These are phyloP conservation scores for Larimichthys crocea DNA, from an alignment of 2,113 vertebrate species.

Conservation along the genomic window DNA sequence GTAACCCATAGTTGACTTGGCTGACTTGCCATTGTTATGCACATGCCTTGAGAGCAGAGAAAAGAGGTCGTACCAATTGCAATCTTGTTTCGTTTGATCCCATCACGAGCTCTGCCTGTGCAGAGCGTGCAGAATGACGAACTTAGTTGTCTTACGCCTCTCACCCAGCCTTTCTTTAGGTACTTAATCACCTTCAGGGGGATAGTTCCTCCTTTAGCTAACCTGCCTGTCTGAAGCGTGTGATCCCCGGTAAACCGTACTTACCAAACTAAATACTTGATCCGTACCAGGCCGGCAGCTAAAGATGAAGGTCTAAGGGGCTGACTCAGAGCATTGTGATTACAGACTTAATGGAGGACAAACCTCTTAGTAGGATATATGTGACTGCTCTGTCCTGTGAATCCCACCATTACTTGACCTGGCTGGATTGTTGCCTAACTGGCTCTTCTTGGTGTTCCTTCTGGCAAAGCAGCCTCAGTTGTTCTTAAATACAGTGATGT, in stretches of 20 bases:
- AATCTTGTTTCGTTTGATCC: conserved; percentile 78
- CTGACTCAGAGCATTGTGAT: conserved; percentile 83
- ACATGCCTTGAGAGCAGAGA: background rate
- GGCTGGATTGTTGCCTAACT: conserved; percentile 76
- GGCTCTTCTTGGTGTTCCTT: conserved; percentile 49
- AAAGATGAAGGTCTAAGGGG: conserved; percentile 80
- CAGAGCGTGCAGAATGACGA: conserved; percentile 86
- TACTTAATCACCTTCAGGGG: conserved; percentile 90
- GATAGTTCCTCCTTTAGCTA: conserved; percentile 85
- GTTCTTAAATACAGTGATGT: background rate
- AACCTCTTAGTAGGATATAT: conserved; percentile 83
- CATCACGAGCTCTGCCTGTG: conserved; percentile 83
- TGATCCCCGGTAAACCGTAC: conserved; percentile 82
- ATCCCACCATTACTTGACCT: conserved; percentile 60
- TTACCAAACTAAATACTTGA: conserved; percentile 90
- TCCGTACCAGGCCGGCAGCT: conserved; percentile 83
- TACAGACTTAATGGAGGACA: conserved; percentile 85
- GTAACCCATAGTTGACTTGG: too few species aligned
- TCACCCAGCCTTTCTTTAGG: conserved; percentile 89
- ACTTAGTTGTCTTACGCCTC: conserved; percentile 84
- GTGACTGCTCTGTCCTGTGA: conserved; percentile 77
- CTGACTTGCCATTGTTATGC: background rate
- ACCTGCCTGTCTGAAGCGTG: conserved; percentile 80
- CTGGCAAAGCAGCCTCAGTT: background rate
- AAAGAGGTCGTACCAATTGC: background rate